These are phyloP conservation scores for Patiria pectinifera DNA, from an alignment of 53 echinoderm and acorn worm genomes.

Conservation along the genomic window DNA sequence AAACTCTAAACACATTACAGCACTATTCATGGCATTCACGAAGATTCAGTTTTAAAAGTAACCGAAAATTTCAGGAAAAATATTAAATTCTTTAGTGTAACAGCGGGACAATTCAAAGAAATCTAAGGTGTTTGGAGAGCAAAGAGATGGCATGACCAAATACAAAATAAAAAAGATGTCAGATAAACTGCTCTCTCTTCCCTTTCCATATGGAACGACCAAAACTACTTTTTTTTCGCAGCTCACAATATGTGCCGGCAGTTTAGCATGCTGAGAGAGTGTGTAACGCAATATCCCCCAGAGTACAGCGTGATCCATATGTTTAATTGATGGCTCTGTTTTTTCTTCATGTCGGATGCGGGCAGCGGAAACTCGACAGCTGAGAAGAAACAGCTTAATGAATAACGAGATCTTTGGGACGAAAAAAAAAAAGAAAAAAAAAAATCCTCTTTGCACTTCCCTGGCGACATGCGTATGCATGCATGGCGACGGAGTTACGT, in stretches of 20 bases:
- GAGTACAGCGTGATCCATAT: neutral
- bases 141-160: neutral
- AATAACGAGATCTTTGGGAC: constrained; percentile 26
- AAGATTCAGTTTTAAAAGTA: no score
- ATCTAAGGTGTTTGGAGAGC: neutral
- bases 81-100: neutral
- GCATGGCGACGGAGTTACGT: neutral
- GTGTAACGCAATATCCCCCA: neutral
- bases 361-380: neutral
- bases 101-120: neutral
- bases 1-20: no score
- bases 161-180: neutral
- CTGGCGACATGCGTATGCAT: neutral
- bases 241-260: neutral
- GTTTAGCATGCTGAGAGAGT: neutral
- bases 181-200: neutral
- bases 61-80: neutral
- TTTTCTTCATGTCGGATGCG: neutral
- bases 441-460: neutral
- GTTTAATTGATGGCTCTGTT: constrained; percentile 49
- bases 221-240: neutral
- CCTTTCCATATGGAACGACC: constrained; percentile 18
- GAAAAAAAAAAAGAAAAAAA: no score
- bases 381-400: constrained; percentile 29
- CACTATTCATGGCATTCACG: no score